These are phyloP conservation scores for Petrolisthes cinctipes DNA, from an alignment of 2,888 invertebrate genomes.

Conservation along the genomic window DNA sequence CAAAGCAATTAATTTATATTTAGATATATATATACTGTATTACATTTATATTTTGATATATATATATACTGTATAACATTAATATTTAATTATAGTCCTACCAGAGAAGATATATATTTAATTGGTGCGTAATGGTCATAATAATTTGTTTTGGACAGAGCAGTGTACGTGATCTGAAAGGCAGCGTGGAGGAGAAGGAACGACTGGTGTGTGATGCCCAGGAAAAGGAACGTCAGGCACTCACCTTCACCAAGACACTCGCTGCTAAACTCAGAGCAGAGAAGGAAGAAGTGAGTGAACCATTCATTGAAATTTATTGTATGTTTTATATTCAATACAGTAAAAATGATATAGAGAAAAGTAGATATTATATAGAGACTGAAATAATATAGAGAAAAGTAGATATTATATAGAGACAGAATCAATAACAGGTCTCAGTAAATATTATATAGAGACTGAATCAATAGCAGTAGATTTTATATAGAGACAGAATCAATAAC, in stretches of 20 bases:
- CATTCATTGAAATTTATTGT: neutral
- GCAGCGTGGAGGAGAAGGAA: constrained; percentile 48
- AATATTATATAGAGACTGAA: too few relatives aligned
- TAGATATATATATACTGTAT: neutral
- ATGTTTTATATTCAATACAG: neutral
- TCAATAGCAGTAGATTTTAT: too few relatives aligned
- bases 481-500: too few relatives aligned
- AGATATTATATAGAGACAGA: too few relatives aligned
- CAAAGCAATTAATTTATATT: too few relatives aligned
- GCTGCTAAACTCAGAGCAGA: constrained; percentile 54
- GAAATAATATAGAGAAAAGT: neutral
- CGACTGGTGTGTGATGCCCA: constrained; percentile 55
- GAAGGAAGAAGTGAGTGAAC: constrained; percentile 54
- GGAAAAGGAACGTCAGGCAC: constrained; percentile 53
- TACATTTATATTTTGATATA: too few relatives aligned
- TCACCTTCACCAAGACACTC: constrained; percentile 37
- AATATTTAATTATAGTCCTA: too few relatives aligned
- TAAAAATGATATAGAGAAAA: neutral
- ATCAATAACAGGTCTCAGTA: too few relatives aligned
- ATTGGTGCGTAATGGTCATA: too few relatives aligned
- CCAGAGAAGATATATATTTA: too few relatives aligned
- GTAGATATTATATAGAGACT: neutral
- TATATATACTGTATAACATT: too few relatives aligned
- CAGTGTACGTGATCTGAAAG: constrained; percentile 44
- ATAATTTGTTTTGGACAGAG: constrained; percentile 9